Conservation (phyloP, 2,797 vertebrate genomes). For the Hephaestus fuliginosus region DNA sequence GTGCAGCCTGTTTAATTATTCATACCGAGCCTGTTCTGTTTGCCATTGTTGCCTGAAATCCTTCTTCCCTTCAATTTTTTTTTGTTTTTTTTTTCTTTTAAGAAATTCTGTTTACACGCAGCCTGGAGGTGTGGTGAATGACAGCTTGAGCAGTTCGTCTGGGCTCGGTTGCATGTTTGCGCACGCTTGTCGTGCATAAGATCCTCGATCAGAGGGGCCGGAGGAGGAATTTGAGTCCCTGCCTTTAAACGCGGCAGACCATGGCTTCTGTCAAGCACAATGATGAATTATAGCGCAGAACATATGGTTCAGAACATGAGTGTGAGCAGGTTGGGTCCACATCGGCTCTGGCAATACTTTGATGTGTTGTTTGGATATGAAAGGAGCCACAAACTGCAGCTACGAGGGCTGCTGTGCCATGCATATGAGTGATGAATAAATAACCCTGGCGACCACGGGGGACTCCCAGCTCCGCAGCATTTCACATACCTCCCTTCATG, state of each 20-base stretch:
- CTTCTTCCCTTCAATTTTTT: background rate
- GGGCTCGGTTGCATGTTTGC: conserved; percentile 17
- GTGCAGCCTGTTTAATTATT: conserved; percentile 75
- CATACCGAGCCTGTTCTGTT: conserved; percentile 55
- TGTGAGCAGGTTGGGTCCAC: conserved; percentile 6
- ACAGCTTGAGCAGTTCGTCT: conserved; percentile 34
- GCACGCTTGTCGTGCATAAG: conserved; percentile 12
- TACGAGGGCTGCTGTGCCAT: conserved; percentile 20
- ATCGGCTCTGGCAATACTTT: conserved; percentile 38
- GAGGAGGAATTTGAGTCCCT: conserved; percentile 21
- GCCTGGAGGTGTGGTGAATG: conserved; percentile 43
- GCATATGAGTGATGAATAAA: conserved; percentile 62
- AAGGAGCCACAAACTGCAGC: conserved; percentile 28
- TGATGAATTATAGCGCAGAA: background rate
- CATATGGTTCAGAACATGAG: conserved; percentile 21
- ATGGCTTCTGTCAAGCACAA: background rate
- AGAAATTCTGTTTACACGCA: conserved; percentile 50
- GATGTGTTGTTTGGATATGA: conserved; percentile 46
- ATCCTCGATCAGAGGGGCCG: conserved; percentile 12
- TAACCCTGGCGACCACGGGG: conserved; percentile 49
- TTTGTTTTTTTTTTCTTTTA: conserved; percentile 13
- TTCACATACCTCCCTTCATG: conserved; percentile 47
- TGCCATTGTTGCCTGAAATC: conserved; percentile 57
- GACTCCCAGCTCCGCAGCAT: conserved; percentile 42
- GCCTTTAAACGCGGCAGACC: conserved; percentile 15